Conservation (phyloP, 2,888 invertebrate species). For the Ormyrus thymus region DNA sequence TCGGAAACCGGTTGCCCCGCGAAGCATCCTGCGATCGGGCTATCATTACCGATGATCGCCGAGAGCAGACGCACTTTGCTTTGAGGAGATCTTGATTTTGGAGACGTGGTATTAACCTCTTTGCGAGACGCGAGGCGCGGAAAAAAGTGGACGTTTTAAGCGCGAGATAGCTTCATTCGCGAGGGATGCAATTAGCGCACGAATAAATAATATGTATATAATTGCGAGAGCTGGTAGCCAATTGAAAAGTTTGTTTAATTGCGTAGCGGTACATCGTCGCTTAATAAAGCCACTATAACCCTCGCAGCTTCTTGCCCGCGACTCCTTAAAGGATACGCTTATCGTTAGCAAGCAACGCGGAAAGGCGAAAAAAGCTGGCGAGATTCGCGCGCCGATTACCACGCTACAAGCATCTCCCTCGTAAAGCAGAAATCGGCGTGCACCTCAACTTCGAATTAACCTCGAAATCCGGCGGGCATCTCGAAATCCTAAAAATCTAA, state of each 20-base stretch:
- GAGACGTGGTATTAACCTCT: not conserved
- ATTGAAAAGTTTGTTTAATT: too few relatives aligned
- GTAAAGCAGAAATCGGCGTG: not conserved
- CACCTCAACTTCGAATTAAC: slow-evolving; percentile 8
- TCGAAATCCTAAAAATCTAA: not conserved
- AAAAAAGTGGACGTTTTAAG: slow-evolving; percentile 1
- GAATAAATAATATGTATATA: not conserved
- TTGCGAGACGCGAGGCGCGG: not conserved
- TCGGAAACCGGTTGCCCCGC: slow-evolving; percentile 37
- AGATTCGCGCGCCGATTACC: slow-evolving; percentile 19
- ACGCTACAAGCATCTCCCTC: not conserved
- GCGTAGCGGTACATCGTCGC: too few relatives aligned
- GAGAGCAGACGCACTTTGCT: not conserved
- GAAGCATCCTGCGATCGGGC: slow-evolving; percentile 26
- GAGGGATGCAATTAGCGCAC: not conserved
- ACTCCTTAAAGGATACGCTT: not conserved
- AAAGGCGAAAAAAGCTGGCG: not conserved
- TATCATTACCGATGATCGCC: slow-evolving; percentile 45
- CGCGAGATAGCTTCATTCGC: slow-evolving; percentile 8
- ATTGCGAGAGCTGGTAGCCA: not conserved
- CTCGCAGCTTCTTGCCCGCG: not conserved
- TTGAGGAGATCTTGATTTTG: slow-evolving; percentile 30
- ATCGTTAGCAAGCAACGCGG: not conserved
- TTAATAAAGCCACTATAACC: not conserved
- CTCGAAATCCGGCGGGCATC: slow-evolving; percentile 1